Evolutionary conservation across 1,140 invertebrate genomes (phyloP).

Genomic region (Formica exsecta): DNA sequence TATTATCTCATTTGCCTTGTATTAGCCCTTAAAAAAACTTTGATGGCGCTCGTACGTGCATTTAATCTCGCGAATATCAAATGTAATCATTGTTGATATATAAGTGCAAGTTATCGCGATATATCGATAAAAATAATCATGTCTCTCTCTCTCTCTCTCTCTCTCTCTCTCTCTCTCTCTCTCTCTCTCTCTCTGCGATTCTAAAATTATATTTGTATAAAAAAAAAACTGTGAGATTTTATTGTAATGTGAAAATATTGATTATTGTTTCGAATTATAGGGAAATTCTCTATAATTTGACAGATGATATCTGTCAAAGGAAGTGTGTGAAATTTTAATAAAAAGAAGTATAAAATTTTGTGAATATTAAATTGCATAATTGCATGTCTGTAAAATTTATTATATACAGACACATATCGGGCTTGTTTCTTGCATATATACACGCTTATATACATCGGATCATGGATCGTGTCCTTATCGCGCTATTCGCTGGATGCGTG

Average conservation of each 20-base stretch:
- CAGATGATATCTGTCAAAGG: no score
- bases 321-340: no score
- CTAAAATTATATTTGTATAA: neutral
- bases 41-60: neutral
- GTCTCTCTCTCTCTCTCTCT: no score
- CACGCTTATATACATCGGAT: conserved; percentile 8
- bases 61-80: neutral
- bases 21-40: neutral
- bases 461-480: conserved; percentile 45
- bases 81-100: neutral
- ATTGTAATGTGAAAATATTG: no score
- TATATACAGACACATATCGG: neutral
- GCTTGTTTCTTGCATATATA: conserved; percentile 16
- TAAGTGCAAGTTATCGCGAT: conserved; percentile 16
- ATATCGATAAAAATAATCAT: neutral
- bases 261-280: no score
- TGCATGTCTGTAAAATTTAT: conserved; percentile 19
- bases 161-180: no score
- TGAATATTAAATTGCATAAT: neutral
- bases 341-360: no score
- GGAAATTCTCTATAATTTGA: no score
- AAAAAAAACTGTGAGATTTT: no score
- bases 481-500: conserved; percentile 20
- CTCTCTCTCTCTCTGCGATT: conserved; percentile 19
- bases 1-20: neutral